Base-by-base conservation (phyloP, 2,888 invertebrate genomes). In the Onchidella celtica region DNA sequence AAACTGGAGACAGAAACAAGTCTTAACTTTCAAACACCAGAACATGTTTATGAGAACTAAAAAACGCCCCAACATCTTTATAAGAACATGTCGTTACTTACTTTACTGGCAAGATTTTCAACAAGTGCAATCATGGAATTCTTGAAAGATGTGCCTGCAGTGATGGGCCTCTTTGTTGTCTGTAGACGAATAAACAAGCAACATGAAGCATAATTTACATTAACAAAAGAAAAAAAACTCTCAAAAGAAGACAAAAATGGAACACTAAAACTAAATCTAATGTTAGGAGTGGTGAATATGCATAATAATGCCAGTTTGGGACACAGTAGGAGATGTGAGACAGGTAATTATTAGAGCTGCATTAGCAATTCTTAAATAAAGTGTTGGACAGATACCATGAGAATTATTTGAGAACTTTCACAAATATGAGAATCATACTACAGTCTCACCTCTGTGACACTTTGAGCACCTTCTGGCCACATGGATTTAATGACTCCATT, bases 381-480 rank as follows among this genome's bases (percentile, higher is more conserved):
- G n/a, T n/a, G n/a, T n/a, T n/a, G n/a, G n/a, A n/a, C n/a, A n/a
- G n/a, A n/a, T n/a, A n/a, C n/a, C n/a, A n/a, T n/a, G n/a, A n/a
- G n/a, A n/a, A n/a, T n/a, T n/a, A n/a, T n/a, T n/a, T n/a, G n/a
- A n/a, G n/a, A n/a, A n/a, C n/a, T n/a, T n/a, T n/a, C n/a, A n/a
- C n/a, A n/a, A n/a, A n/a, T n/a, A n/a, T n/a, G n/a, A n/a, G n/a
- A n/a, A n/a, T n/a, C n/a, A n/a, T n/a, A n/a, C n/a, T 47, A 47
- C 29, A 21, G 24, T 94, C 94, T 93, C 94, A 96, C 95, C 95
- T 96, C 95, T 59, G 96, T 95, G 88, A 99, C 97, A 90, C 97
- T 95, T 90, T 96, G 96, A 34, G 97, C 97, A 38, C 99, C 99
- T 93, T 99, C 99, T 0, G 98, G 99, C 98, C 98, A 99, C 98